Evolutionary conservation across 2,797 vertebrate genomes (phyloP), one percentile per base, ranked within the genome.

Genomic region (Brachymystax lenok): DNA sequence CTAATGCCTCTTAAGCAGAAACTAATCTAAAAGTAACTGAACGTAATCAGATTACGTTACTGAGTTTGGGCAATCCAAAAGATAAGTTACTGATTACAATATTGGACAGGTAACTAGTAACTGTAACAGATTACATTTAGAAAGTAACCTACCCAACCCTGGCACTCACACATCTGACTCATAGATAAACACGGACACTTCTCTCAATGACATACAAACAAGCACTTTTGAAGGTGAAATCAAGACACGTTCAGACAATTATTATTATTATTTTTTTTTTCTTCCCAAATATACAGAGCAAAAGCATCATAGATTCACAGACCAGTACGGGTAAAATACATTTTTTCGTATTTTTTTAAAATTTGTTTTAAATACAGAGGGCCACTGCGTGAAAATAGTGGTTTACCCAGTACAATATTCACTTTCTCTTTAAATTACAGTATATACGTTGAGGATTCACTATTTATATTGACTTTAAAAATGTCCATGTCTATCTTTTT

Each of bases 221-320:
- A 46, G 40, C 40, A 83, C 51, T 6, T 14, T 13, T 33, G 3
- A 81, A 75, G 16, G 75, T 74, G 83, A 79, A 81, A 79, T 79
- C 82, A 85, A 86, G 86, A 79, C 87, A 84, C 92, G 85, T 66
- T 88, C 85, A 90, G 90, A 89, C 90, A 84, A 10, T 17, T 75
- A 64, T 75, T 76, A 69, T 94, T 94, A 87, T 91, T 91, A 93
- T 69, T 1, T 68, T 84, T 78, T 82, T 76, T 94, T 69, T 75
- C 74, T 59, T 89, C 89, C 90, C 92, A 94, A 94, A 95, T 95
- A 93, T 94, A 95, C 93, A 95, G 93, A 94, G 93, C 86, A 93
- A 94, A 92, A 93, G 92, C 92, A 93, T 94, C 92, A 95, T 90
- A 94, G 90, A 91, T 92, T 95, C 93, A 95, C 93, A 93, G 89